These are phyloP conservation scores for Atopsyche davidsoni DNA, from an alignment of 1,140 invertebrate species.

Conservation along the genomic window DNA sequence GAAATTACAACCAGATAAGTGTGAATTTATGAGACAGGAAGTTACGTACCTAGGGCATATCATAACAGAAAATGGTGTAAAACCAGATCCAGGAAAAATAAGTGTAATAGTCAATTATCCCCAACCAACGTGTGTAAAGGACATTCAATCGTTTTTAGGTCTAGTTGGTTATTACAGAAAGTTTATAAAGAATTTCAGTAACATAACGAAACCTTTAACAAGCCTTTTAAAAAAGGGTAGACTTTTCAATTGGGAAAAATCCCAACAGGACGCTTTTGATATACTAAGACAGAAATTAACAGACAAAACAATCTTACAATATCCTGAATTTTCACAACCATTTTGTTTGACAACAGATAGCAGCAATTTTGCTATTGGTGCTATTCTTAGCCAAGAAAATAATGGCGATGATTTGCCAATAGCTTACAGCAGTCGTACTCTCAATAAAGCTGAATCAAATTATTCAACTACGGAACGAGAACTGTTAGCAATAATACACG, in stretches of 20 bases:
- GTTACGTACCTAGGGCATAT: constrained; percentile 43
- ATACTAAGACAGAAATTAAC: constrained; percentile 36
- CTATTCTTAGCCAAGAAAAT: constrained; percentile 24
- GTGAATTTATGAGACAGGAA: constrained; percentile 42
- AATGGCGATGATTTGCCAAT: constrained; percentile 31
- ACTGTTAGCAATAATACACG: constrained; percentile 48
- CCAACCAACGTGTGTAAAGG: constrained; percentile 34
- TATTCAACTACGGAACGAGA: constrained; percentile 45
- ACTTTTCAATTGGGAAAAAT: constrained; percentile 28
- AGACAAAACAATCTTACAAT: constrained; percentile 36
- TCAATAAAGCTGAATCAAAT: constrained; percentile 40
- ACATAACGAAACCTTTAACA: constrained; percentile 33
- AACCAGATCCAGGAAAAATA: constrained; percentile 38
- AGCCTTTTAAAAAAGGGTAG: constrained; percentile 31
- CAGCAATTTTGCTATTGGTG: constrained; percentile 24
- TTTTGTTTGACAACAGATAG: constrained; percentile 29
- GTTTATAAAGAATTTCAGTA: constrained; percentile 32
- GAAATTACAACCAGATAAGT: constrained; percentile 45
- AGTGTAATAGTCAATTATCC: constrained; percentile 36
- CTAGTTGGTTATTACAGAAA: constrained; percentile 35
- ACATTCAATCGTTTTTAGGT: constrained; percentile 42
- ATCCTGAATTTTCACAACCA: constrained; percentile 25
- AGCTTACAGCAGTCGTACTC: constrained; percentile 37
- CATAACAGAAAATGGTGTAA: constrained; percentile 38
- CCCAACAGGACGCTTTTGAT: constrained; percentile 36